Conservation (phyloP, 1,140 invertebrate species). For the Megathymus violae region DNA sequence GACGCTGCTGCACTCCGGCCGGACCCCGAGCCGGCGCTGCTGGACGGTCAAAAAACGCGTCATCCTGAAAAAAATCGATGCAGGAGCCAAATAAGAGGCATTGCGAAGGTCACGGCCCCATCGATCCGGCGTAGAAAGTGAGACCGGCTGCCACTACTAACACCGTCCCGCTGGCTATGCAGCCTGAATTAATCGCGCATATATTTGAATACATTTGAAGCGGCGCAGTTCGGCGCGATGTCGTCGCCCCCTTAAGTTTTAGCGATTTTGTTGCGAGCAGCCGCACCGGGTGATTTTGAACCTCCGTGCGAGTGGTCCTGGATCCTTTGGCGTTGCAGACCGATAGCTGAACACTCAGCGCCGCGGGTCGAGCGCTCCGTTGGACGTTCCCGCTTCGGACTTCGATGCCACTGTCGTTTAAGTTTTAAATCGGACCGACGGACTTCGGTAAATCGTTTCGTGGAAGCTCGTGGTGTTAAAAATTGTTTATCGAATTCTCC, state of each 20-base stretch:
- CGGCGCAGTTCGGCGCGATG: conserved; percentile 68
- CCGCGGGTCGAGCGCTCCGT: too few relatives aligned
- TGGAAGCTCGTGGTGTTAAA: too few relatives aligned
- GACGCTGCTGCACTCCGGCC: too few relatives aligned
- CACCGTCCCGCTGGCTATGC: conserved; percentile 83
- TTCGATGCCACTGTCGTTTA: too few relatives aligned
- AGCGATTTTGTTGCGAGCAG: conserved; percentile 69
- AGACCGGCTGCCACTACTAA: conserved; percentile 81
- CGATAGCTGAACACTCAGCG: too few relatives aligned
- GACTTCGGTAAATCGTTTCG: too few relatives aligned
- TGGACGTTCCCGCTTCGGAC: too few relatives aligned
- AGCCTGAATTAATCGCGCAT: conserved; percentile 87
- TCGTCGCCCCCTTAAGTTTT: conserved; percentile 81
- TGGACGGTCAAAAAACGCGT: conserved; percentile 7
- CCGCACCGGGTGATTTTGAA: not conserved
- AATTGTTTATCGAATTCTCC: too few relatives aligned
- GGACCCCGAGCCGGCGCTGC: not conserved
- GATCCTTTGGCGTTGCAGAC: too few relatives aligned
- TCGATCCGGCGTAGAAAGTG: conserved; percentile 82
- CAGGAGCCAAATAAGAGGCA: conserved; percentile 74
- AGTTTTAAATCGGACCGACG: too few relatives aligned
- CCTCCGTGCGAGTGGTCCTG: not conserved
- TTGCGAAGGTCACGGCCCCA: conserved; percentile 80
- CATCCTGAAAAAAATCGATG: conserved; percentile 59
- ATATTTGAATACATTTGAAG: conserved; percentile 87